Evolutionary conservation across 2,113 vertebrate species (phyloP), one percentile per base, ranked within the genome.

Genomic region (Trinectes maculatus): DNA sequence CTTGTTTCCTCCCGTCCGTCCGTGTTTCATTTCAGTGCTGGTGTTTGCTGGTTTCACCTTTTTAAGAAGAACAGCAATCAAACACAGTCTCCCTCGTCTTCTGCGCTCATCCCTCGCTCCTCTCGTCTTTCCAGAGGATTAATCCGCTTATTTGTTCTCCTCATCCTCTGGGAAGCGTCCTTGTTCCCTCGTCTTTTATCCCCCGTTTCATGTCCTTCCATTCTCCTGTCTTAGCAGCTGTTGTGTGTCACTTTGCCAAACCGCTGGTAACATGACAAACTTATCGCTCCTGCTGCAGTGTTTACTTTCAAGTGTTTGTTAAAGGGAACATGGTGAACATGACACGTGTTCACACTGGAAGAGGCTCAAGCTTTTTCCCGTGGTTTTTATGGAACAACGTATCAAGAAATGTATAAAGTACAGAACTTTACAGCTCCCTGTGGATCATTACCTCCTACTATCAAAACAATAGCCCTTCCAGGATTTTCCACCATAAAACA

Each of bases 41-140:
- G 42, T 77, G 84, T 85, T 88, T 86, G 69, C 68, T 79, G 75
- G 75, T 49, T 81, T 90, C 66, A 71, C 82, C 77, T 74, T 69
- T n/a, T 76, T 82, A 85, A 88, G 85, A 80, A 70, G 81, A 85
- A 89, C 59, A 28, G 71, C 67, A 83, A 78, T 88, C 87, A 83
- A 82, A 79, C 86, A 46, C 18, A 0, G 26, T 36, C 15, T 61
- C 29, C 5, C 64, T 80, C 68, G 63, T 71, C 62, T 67, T 72
- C 78, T 26, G 3, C 19, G 25, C 16, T 65, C 72, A 59, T 82
- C 77, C 67, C 64, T 39, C 51, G 59, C 67, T 82, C 69, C 48
- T 49, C 76, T 79, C 68, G 19, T 83, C 79, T 84, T 78, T 79
- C 61, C 57, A 69, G 67, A 67, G 87, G 89, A 89, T 90, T 89